Evolutionary conservation across 2,797 vertebrate genomes (phyloP).

Genomic region (Anguilla marmorata): DNA sequence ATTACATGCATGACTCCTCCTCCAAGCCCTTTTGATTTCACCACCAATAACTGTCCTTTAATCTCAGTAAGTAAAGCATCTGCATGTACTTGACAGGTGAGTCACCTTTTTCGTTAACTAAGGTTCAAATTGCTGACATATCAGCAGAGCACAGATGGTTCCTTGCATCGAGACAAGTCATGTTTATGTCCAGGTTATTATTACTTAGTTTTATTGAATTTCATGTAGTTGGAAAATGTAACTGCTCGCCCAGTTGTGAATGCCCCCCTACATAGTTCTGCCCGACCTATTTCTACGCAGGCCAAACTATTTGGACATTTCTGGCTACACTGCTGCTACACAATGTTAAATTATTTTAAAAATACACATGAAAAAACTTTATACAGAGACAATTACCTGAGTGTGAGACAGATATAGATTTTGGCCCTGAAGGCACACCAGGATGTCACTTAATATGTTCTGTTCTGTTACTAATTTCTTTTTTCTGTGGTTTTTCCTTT

Average conservation of each 20-base stretch:
- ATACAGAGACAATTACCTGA: background rate
- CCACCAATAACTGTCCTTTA: background rate
- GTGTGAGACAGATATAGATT: background rate
- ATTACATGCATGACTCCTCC: background rate
- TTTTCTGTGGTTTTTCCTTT: background rate
- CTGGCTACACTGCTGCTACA: too few relatives aligned
- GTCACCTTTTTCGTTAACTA: slow-evolving; percentile 9
- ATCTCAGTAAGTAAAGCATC: background rate
- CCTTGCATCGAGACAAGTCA: background rate
- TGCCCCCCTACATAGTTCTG: background rate
- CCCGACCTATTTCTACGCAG: too few relatives aligned
- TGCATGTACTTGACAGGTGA: background rate
- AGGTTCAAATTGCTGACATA: background rate
- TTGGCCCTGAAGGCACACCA: background rate
- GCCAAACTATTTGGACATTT: too few relatives aligned
- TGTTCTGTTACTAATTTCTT: background rate
- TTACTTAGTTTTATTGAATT: background rate
- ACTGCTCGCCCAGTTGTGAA: background rate
- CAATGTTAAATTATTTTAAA: too few relatives aligned
- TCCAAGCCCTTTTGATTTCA: background rate
- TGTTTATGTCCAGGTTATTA: background rate
- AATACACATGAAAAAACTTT: background rate
- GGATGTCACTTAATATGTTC: background rate
- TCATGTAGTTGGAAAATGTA: background rate
- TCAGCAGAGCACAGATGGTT: background rate